These are phyloP conservation scores for Anastrepha obliqua DNA, from an alignment of 1,140 invertebrate species.

Conservation along the genomic window DNA sequence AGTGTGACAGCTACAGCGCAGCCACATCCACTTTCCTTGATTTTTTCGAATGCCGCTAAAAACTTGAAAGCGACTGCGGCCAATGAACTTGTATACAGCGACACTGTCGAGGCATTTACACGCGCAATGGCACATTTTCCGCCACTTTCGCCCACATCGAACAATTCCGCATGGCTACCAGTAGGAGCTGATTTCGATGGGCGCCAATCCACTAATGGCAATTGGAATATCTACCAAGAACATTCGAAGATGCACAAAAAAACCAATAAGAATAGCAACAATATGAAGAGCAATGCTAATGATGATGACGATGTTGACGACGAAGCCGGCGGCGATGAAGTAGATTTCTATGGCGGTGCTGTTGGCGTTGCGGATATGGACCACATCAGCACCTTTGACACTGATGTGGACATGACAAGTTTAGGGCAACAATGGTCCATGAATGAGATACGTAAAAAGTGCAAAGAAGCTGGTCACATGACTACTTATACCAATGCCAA, in stretches of 20 bases:
- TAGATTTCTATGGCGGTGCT: constrained; percentile 44
- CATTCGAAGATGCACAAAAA: constrained; percentile 4
- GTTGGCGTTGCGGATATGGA: not conserved
- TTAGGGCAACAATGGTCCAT: constrained; percentile 57
- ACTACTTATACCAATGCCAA: constrained; percentile 13
- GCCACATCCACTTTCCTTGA: constrained; percentile 53
- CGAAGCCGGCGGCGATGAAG: constrained; percentile 31
- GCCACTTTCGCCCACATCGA: not conserved
- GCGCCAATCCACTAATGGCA: not conserved
- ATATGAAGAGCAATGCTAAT: not conserved
- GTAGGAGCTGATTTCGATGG: not conserved
- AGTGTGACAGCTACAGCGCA: not conserved
- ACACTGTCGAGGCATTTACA: constrained; percentile 45
- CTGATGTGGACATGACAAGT: not conserved
- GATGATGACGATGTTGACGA: not conserved
- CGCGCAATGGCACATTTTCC: constrained; percentile 33
- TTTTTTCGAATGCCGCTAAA: constrained; percentile 50
- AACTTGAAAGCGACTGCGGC: constrained; percentile 14
- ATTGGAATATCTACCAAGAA: not conserved
- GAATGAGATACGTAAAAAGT: constrained; percentile 66
- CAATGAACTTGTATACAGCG: constrained; percentile 40
- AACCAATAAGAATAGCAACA: not conserved
- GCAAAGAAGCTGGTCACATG: constrained; percentile 52
- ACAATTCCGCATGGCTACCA: not conserved
- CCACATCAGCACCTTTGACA: not conserved